Evolutionary conservation across 2,797 vertebrate species (phyloP), one percentile per base, ranked within the genome.

Genomic region (Botia almorhae): DNA sequence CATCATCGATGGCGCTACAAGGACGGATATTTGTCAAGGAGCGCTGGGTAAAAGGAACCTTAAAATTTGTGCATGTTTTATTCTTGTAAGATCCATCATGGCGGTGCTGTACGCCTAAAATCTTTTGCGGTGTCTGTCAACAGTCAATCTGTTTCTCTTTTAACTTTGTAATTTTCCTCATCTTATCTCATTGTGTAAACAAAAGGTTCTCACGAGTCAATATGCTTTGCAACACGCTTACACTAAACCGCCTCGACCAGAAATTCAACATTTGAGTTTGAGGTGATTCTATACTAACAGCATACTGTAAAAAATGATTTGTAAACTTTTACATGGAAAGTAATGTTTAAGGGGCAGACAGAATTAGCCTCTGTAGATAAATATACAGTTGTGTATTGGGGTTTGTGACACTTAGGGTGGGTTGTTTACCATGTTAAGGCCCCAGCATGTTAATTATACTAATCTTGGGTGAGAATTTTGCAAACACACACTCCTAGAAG

Each of bases 11-110:
- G 95, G 94, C 80, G 96, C 96, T 55, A 93, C 93, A 0, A 93
- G 96, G 60, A 96, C 95, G 0, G 95, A 97, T 87, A 96, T 97
- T 91, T 96, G 95, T 90, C 96, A 96, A 70, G 95, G 95, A 51
- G 93, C 91, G 7, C 83, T 96, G 64, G 95, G 95, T 96, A 89
- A 95, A 93, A 7, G 21, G 2, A 39, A 5, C 16, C 6, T 23
- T 0, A 13, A 7, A 39, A 39, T 17, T n/a, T 5, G n/a, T 65
- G 11, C 55, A 58, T 58, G 19, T 21, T 12, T 1, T 6, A 16
- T 1, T 0, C 29, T 46, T 17, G 1, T 4, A 4, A 29, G 7
- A 43, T 73, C 13, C 1, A 50, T 13, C 19, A 19, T 58, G 1
- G 19, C 17, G 7, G 39, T 43, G 7, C 6, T 5, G 1, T 48